Base-by-base conservation (phyloP, 2,888 invertebrate species). In the Trachelus iudaicus region DNA sequence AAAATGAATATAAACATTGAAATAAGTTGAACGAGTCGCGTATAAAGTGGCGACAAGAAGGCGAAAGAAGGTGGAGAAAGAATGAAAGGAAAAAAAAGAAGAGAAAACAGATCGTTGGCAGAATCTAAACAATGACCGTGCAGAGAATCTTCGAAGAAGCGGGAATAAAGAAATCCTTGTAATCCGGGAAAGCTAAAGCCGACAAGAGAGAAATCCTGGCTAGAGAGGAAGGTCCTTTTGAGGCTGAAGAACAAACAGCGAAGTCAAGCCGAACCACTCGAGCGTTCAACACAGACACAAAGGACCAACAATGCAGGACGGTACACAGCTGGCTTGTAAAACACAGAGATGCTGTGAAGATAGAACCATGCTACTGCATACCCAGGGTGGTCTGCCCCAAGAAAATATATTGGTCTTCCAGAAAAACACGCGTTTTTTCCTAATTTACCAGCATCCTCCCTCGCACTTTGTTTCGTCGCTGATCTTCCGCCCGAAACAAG, bases 251-350 rank as follows among this genome's bases (percentile, higher is more conserved):
- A 82, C 75, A 83, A 79, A 79, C 79, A 81, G 80, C 80, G 85
- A 88, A 90, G 90, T 90, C 90, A 91, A 90, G 84, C 90, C 82
- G 83, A 84, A 85, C 83, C 85, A 87, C 88, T 89, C 88, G 87
- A 86, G 86, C 85, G 85, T 84, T 80, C 79, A 79, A 83, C 84
- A 81, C 81, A 79, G 83, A 81, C 85, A 88, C 88, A 89, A 90
- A 89, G 86, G 86, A 86, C 84, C 87, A 87, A 90, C 89, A 90
- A 90, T 89, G 84, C 85, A 80, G 82, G 82, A 84, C 85, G 84
- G 85, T 86, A 85, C 84, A 87, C 90, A 90, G 90, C 89, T 90
- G 90, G 86, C 88, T 89, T 90, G 88, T 90, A 90, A 90, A 90
- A 90, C 90, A 90, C 85, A 87, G 87, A 89, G 89, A 90, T 90